Conservation (phyloP, 2,888 invertebrate genomes). For the Phlogophora meticulosa region DNA sequence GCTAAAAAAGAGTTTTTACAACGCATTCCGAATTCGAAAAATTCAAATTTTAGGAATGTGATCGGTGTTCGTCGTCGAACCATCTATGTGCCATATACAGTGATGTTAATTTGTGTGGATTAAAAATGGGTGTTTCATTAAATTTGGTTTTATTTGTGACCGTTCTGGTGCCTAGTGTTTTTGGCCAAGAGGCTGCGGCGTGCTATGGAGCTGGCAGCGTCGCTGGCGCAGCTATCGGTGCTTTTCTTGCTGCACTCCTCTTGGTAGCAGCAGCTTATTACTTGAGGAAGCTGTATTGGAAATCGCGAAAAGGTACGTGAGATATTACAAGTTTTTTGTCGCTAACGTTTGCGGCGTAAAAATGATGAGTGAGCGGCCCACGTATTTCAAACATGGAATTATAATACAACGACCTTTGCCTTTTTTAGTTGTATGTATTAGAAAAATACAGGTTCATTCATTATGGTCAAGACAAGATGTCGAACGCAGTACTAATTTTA, state of each 20-base stretch:
- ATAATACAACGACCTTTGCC: conserved; percentile 45
- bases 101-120: conserved; percentile 78
- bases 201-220: conserved; percentile 94
- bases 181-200: conserved; percentile 85
- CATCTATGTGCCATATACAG: conserved; percentile 87
- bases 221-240: conserved; percentile 93
- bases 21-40: conserved; percentile 77
- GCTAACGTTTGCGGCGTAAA: conserved; percentile 29
- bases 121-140: conserved; percentile 86
- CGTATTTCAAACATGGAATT: conserved; percentile 51
- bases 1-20: conserved; percentile 73
- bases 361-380: conserved; percentile 53
- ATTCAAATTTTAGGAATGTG: conserved; percentile 85
- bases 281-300: conserved; percentile 92
- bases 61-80: conserved; percentile 75
- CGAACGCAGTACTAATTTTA: background rate
- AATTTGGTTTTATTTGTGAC: conserved; percentile 84
- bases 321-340: conserved; percentile 38
- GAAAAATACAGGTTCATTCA: conserved; percentile 9
- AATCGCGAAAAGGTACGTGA: conserved; percentile 90
- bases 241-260: conserved; percentile 92
- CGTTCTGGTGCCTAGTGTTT: conserved; percentile 85
- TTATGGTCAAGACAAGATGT: conserved; percentile 16
- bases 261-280: conserved; percentile 91
- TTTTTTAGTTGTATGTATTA: conserved; percentile 23